phyloP scores from a whole-genome alignment of 1,140 invertebrate genomes.

The Pantala flavescens region DNA sequence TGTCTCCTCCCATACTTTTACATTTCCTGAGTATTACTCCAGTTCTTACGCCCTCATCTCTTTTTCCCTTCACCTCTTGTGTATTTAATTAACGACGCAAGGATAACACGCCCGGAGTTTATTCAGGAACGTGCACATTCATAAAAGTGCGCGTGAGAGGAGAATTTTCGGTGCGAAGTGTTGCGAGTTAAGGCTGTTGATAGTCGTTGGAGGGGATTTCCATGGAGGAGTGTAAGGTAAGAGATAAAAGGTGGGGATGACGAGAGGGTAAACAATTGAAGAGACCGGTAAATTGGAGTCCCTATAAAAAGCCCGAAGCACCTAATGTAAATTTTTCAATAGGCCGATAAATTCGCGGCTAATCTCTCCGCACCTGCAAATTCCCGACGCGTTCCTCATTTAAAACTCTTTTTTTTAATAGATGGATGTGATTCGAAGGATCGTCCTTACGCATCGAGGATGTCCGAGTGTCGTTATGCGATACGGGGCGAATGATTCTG shows the following conservation, averaged over 20 bases:
- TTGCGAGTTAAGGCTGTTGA: neutral
- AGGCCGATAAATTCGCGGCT: neutral
- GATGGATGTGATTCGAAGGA: no score
- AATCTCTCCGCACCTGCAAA: neutral
- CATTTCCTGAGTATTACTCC: neutral
- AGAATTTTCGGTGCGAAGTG: neutral
- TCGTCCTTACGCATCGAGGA: no score
- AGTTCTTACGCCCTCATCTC: neutral
- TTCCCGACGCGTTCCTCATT: no score
- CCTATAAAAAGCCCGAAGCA: neutral
- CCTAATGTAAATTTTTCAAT: neutral
- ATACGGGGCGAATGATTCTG: no score
- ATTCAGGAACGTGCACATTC: conserved; percentile 8
- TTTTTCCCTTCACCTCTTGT: neutral
- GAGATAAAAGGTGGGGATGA: neutral
- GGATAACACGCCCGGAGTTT: neutral
- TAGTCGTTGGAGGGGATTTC: neutral
- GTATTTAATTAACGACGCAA: conserved; percentile 3
- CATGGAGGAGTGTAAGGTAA: neutral
- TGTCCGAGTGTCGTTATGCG: no score
- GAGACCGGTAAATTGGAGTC: neutral
- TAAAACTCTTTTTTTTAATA: no score
- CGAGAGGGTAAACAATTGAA: neutral
- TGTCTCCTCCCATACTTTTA: no score
- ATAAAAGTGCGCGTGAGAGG: neutral